These are phyloP conservation scores for Brachylomia viminalis DNA, from an alignment of 2,888 invertebrate species.

Conservation along the genomic window DNA sequence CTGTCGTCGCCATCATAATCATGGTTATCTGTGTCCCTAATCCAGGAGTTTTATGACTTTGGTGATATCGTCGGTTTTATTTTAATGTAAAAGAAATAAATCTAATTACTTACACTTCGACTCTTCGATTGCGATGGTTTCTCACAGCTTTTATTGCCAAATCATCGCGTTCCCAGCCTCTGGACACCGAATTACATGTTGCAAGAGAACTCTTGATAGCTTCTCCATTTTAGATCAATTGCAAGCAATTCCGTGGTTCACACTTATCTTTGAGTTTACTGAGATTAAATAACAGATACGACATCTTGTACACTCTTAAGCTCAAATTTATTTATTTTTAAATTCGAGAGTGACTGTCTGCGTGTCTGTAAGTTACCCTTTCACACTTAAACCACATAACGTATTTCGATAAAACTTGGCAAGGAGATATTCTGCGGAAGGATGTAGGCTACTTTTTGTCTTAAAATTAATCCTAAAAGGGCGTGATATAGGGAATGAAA, in stretches of 20 bases:
- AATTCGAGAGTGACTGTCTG: too few relatives aligned
- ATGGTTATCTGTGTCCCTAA: background rate
- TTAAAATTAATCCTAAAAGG: too few relatives aligned
- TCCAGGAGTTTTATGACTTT: background rate
- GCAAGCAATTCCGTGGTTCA: conserved; percentile 55
- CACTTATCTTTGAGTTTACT: conserved; percentile 45
- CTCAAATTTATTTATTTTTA: background rate
- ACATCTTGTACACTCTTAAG: conserved; percentile 1
- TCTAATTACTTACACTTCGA: background rate
- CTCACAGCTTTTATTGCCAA: conserved; percentile 46
- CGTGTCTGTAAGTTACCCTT: too few relatives aligned
- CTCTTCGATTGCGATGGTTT: conserved; percentile 10
- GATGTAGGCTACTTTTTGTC: too few relatives aligned
- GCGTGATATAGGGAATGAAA: too few relatives aligned
- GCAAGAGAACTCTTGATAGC: conserved; percentile 39
- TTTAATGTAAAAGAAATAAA: background rate
- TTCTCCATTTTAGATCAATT: conserved; percentile 54
- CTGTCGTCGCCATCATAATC: background rate
- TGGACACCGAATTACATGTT: conserved; percentile 44
- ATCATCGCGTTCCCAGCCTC: conserved; percentile 58
- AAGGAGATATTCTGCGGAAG: too few relatives aligned
- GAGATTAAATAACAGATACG: conserved; percentile 42
- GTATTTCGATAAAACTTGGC: too few relatives aligned
- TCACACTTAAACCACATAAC: too few relatives aligned
- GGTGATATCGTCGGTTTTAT: background rate